Evolutionary conservation across 2,888 invertebrate genomes (phyloP).

Genomic region (Agonopterix subpropinquella): DNA sequence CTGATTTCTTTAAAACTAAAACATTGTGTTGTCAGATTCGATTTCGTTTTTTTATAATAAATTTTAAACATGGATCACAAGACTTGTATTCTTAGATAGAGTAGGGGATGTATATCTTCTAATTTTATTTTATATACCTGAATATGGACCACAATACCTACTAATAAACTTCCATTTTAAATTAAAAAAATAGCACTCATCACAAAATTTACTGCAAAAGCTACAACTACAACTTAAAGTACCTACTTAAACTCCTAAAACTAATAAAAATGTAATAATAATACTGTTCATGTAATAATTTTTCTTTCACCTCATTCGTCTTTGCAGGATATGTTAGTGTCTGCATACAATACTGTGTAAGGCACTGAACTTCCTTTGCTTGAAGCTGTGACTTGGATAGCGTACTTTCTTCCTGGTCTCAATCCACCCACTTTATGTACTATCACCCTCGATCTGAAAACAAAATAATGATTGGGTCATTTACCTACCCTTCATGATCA

Average conservation of each 20-base stretch:
- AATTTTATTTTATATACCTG: too few species aligned
- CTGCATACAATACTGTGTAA: constrained; percentile 52
- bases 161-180: too few species aligned
- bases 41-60: too few species aligned
- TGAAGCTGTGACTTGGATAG: constrained; percentile 55
- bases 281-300: constrained; percentile 12
- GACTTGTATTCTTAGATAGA: background rate
- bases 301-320: constrained; percentile 22
- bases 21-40: too few species aligned
- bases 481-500: background rate
- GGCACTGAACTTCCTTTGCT: constrained; percentile 50
- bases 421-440: constrained; percentile 50
- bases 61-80: too few species aligned
- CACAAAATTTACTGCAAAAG: too few species aligned
- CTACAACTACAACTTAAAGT: too few species aligned
- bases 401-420: constrained; percentile 55
- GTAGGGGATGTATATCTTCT: background rate
- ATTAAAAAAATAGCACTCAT: too few species aligned
- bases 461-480: constrained; percentile 1
- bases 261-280: constrained; percentile 14
- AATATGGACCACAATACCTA: too few species aligned
- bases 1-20: too few species aligned
- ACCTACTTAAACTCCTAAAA: too few species aligned
- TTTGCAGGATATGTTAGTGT: constrained; percentile 55
- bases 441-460: constrained; percentile 51